These are phyloP conservation scores for Bombus affinis DNA, from an alignment of 1,140 invertebrate species.

Conservation along the genomic window DNA sequence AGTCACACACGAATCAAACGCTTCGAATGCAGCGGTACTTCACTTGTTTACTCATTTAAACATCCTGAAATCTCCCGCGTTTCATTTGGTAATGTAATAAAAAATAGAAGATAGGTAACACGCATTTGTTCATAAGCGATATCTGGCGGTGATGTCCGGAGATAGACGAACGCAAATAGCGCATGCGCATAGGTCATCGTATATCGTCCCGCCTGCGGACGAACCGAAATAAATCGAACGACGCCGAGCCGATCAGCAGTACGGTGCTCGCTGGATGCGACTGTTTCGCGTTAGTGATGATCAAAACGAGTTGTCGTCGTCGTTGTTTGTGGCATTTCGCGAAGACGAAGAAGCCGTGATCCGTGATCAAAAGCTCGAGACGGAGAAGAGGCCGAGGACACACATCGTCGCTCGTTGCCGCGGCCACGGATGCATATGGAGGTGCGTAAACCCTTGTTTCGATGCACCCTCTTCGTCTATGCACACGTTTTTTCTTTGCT, in stretches of 20 bases:
- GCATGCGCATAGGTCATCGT: constrained; percentile 71
- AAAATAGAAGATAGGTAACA: background rate
- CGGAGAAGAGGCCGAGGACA: constrained; percentile 63
- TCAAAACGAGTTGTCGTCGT: constrained; percentile 76
- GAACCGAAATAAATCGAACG: constrained; percentile 80
- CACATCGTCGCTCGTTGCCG: constrained; percentile 72
- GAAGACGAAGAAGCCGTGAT: constrained; percentile 77
- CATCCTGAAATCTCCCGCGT: constrained; percentile 18
- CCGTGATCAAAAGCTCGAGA: constrained; percentile 64
- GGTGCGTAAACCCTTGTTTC: constrained; percentile 68
- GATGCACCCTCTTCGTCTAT: constrained; percentile 20
- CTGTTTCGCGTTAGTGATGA: constrained; percentile 76
- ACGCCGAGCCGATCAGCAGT: constrained; percentile 78
- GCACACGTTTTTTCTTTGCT: constrained; percentile 33
- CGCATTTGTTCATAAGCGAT: constrained; percentile 41
- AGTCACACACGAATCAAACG: background rate
- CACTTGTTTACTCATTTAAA: background rate
- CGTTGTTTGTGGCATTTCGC: constrained; percentile 74
- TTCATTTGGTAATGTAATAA: background rate
- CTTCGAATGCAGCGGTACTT: background rate
- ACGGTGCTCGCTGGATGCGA: constrained; percentile 75
- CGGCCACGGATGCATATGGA: constrained; percentile 81
- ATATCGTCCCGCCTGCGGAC: constrained; percentile 73
- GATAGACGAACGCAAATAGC: constrained; percentile 49
- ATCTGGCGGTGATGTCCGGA: constrained; percentile 74